phyloP scores from a whole-genome alignment of 2,797 vertebrate species.

The Cryptoprocta ferox region DNA sequence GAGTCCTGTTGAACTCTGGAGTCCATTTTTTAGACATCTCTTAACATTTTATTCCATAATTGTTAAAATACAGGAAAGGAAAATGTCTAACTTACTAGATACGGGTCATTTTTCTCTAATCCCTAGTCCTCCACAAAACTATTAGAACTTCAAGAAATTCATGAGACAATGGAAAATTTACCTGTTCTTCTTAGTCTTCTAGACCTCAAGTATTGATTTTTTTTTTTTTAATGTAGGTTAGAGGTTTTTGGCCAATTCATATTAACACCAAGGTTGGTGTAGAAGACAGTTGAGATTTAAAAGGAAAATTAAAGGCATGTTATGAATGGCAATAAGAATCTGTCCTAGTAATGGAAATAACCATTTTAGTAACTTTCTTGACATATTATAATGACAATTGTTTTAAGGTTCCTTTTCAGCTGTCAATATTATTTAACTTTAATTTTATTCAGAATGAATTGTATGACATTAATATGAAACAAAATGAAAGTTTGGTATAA shows the following conservation, averaged over 20 bases:
- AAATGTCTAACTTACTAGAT: background rate
- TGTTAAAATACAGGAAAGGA: background rate
- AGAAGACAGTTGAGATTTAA: constrained; percentile 10
- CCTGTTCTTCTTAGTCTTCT: constrained; percentile 1
- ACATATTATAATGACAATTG: background rate
- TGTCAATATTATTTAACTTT: constrained; percentile 19
- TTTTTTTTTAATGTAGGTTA: background rate
- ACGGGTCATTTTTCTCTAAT: background rate
- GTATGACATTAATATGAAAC: background rate
- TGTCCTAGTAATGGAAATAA: background rate
- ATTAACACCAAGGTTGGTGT: background rate
- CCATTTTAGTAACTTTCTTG: background rate
- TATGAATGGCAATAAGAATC: background rate
- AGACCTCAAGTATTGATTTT: background rate
- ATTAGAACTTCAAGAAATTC: background rate
- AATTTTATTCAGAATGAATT: constrained; percentile 51
- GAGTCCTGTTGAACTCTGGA: background rate
- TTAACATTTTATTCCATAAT: background rate
- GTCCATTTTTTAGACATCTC: background rate
- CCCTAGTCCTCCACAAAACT: background rate
- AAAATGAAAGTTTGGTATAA: background rate
- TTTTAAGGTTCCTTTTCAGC: background rate
- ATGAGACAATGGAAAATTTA: background rate
- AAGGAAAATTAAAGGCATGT: background rate
- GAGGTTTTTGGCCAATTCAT: background rate